Base-by-base conservation (phyloP, 2,888 invertebrate species). In the Xylota sylvarum region DNA sequence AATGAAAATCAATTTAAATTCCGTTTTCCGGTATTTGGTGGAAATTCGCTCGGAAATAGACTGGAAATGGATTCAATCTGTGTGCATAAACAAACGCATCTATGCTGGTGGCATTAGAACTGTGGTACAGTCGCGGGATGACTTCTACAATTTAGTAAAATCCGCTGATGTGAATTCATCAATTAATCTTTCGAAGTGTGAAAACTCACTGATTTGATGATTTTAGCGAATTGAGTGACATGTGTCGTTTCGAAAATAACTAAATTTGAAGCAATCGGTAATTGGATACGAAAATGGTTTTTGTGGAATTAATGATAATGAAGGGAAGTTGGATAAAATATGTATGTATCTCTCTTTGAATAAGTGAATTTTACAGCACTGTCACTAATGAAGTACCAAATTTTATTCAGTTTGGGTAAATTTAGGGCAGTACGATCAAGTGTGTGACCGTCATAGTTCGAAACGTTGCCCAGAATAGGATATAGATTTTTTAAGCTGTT, bases 1-100 rank as follows among this genome's bases (percentile, higher is more conserved):
- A 69, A 69, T 69, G 55, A 69, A 69, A 56, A 30, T 69, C 55
- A 43, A 55, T 69, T 69, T 69, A 17, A 43, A 43, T 56, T 10
- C 19, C 10, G 19, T 40, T 69, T 56, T 69, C 69, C 55, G 40
- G 55, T 23, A 30, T 27, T 69, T 14, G 40, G 52, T 52, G 37
- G 52, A 52, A 52, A 67, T 67, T 43, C 10, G 10, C 9, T 43
- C 69, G 69, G 69, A 69, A 69, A 69, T 69, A 52, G 55, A 43
- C 69, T 69, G 64, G 64, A 48, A 64, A 65, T 65, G 35, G 48
- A 19, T 35, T 48, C 48, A 50, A 48, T 48, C 7, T 35, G 48
- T 48, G 10, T 5, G 2, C 46, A 43, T 46, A 37, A 12, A 30
- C 17, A 12, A 46, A 12, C 7, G 46, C 27, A 64, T 52, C 30